Base-by-base conservation (phyloP, 2,888 invertebrate genomes). In the Oxyteleia sp. region DNA sequence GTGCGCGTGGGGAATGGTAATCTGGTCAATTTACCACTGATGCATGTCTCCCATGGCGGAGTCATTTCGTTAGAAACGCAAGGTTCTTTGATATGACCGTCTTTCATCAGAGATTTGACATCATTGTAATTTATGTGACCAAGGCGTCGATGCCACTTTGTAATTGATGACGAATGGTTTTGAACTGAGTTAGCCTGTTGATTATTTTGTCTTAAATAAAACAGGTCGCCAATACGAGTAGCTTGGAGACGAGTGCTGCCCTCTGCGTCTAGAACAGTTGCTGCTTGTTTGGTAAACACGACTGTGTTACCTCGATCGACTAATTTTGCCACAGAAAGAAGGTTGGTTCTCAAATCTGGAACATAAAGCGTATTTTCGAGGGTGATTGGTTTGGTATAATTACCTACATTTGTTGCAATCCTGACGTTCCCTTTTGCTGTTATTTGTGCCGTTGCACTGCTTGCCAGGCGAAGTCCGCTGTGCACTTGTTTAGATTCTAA, bases 271-370 rank as follows among this genome's bases (percentile, higher is more conserved):
- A 43, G 41, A 8, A 80, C 69, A 15, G 51, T 18, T 7, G 76
- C 72, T 2, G 7, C 15, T 13, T 41, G 13, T 15, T 41, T 41
- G 2, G 41, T 15, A 7, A 41, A 41, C 1, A 15, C 8, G 41
- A 41, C 41, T 15, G 15, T 15, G 41, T 41, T 41, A 15, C 7
- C 13, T 1, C 45, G 45, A 11, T 45, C 45, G 15, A 45, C 18
- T 2, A 45, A 5, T 16, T 45, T 45, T 1, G 45, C 1, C 7
- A 45, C 45, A 1, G 45, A 45, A 10, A 45, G 2, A 5, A 82
- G 68, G 38, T 85, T 85, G 1, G 74, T 81, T 8, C 84, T 11
- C 26, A 85, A 26, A 20, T 84, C 80, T 16, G 63, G 47, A 20
- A 86, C 85, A 26, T 32, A 80, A 3, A 47, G 16, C 0, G 84